Percentiles rank a stretch among this genome's conserved stretches.
Evolutionary conservation across 53 echinoderm and acorn worm genomes (phyloP).

Genomic region (Holothuria leucospilota): DNA sequence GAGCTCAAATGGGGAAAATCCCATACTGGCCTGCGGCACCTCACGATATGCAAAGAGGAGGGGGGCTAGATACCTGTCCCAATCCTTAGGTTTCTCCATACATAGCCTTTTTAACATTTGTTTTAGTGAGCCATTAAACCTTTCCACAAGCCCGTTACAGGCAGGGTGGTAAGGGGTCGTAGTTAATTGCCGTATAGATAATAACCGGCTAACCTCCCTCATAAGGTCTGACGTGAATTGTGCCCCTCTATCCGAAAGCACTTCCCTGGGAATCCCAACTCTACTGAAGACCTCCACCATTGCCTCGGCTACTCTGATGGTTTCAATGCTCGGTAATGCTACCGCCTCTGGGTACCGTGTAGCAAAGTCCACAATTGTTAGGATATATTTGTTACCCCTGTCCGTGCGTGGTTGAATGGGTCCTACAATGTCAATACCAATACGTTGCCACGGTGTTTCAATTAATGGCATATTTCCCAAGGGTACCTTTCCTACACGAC

Average conservation of each 20-base stretch:
- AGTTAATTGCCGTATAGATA: slow-evolving; percentile 45
- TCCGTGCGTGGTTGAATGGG: slow-evolving; percentile 51
- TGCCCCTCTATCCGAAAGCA: slow-evolving; percentile 42
- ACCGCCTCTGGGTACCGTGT: no score
- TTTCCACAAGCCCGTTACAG: no score
- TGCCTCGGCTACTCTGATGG: slow-evolving; percentile 44
- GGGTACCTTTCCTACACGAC: slow-evolving; percentile 48
- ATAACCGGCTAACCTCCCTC: slow-evolving; percentile 48
- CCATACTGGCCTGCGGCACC: slow-evolving; percentile 25
- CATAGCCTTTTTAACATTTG: slow-evolving; percentile 53
- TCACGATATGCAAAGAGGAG: slow-evolving; percentile 43
- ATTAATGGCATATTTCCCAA: slow-evolving; percentile 52
- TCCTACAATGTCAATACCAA: slow-evolving; percentile 60
- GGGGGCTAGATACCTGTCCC: slow-evolving; percentile 41
- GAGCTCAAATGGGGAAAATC: slow-evolving; percentile 40
- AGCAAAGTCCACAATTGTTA: slow-evolving; percentile 51
- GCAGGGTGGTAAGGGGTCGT: no score
- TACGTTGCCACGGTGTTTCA: slow-evolving; percentile 37
- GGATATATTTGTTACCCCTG: slow-evolving; percentile 42
- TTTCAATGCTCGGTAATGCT: slow-evolving; percentile 47
- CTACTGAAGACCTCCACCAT: slow-evolving; percentile 46
- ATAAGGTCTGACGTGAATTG: slow-evolving; percentile 57
- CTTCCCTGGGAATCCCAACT: slow-evolving; percentile 47
- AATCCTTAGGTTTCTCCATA: slow-evolving; percentile 41
- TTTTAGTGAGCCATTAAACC: slow-evolving; percentile 16